Conservation (phyloP, 2,888 invertebrate genomes). For the Tromatobia lineatoria region DNA sequence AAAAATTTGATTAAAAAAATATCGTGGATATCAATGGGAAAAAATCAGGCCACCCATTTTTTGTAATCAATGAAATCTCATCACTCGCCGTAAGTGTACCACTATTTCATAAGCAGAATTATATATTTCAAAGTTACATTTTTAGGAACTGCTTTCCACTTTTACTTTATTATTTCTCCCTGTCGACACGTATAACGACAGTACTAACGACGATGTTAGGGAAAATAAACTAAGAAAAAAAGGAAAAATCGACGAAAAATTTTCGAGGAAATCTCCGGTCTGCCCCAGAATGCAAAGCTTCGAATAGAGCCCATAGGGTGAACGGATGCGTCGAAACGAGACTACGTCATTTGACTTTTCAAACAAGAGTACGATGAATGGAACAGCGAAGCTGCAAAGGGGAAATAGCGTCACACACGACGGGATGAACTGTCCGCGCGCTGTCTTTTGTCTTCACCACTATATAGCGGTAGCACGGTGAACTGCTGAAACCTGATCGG, state of each 20-base stretch:
- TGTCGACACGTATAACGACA: slow-evolving; percentile 53
- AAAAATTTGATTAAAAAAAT: no score
- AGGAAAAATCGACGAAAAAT: slow-evolving; percentile 39
- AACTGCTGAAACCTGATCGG: slow-evolving; percentile 70
- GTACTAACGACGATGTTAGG: slow-evolving; percentile 49
- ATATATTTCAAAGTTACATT: background rate
- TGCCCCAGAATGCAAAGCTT: background rate
- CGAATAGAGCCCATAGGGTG: slow-evolving; percentile 52
- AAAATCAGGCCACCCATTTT: no score
- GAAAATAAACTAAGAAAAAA: slow-evolving; percentile 4
- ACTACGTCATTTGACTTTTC: slow-evolving; percentile 70
- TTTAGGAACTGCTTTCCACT: background rate
- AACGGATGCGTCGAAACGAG: slow-evolving; percentile 68
- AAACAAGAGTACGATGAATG: slow-evolving; percentile 69
- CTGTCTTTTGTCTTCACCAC: slow-evolving; percentile 67
- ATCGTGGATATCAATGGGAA: no score
- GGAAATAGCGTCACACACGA: slow-evolving; percentile 60
- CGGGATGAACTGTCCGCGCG: slow-evolving; percentile 63
- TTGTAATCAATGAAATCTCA: no score
- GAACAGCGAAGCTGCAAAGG: slow-evolving; percentile 54
- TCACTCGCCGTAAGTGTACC: no score
- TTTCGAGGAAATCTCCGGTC: background rate
- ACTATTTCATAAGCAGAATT: background rate
- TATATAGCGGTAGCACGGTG: slow-evolving; percentile 49
- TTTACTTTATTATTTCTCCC: slow-evolving; percentile 17